A percentile compares a stretch with the other conserved stretches of the same genome.
Evolutionary conservation across 2,797 vertebrate species (phyloP).

Genomic region (Australoheros facetus): DNA sequence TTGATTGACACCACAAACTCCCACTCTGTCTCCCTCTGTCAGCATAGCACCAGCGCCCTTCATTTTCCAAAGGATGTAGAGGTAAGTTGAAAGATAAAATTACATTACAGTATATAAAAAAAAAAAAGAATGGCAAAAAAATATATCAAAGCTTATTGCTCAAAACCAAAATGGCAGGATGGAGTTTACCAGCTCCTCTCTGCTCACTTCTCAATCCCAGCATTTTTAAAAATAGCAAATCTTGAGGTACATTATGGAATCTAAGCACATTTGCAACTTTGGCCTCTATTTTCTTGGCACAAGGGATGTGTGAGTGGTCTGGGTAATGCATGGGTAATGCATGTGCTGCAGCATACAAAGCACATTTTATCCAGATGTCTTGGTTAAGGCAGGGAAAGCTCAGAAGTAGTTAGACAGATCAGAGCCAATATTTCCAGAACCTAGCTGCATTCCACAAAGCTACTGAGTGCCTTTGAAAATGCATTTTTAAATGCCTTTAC

Average conservation of each 20-base stretch:
- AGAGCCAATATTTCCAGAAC: slow-evolving; percentile 38
- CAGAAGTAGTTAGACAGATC: slow-evolving; percentile 23
- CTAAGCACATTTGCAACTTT: slow-evolving; percentile 53
- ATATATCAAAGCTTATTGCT: slow-evolving; percentile 42
- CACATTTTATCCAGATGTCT: slow-evolving; percentile 51
- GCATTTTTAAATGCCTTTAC: slow-evolving; percentile 18
- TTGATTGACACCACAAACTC: slow-evolving; percentile 77
- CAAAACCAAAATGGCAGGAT: slow-evolving; percentile 29
- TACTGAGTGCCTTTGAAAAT: slow-evolving; percentile 28
- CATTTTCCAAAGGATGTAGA: slow-evolving; percentile 55
- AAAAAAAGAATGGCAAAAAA: background rate
- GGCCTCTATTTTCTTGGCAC: slow-evolving; percentile 59
- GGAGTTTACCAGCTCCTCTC: slow-evolving; percentile 19
- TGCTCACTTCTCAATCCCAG: background rate
- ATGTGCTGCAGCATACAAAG: slow-evolving; percentile 29
- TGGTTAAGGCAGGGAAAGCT: slow-evolving; percentile 20
- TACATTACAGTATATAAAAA: slow-evolving; percentile 40
- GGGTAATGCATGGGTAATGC: slow-evolving; percentile 45
- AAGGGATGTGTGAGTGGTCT: slow-evolving; percentile 34
- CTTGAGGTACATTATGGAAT: slow-evolving; percentile 41
- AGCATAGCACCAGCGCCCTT: slow-evolving; percentile 55
- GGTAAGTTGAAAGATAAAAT: slow-evolving; percentile 62
- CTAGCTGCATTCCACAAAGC: slow-evolving; percentile 10
- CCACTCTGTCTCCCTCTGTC: slow-evolving; percentile 64
- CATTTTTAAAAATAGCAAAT: slow-evolving; percentile 22